Conservation (phyloP, 2,113 vertebrate genomes). For the Felis chaus region DNA sequence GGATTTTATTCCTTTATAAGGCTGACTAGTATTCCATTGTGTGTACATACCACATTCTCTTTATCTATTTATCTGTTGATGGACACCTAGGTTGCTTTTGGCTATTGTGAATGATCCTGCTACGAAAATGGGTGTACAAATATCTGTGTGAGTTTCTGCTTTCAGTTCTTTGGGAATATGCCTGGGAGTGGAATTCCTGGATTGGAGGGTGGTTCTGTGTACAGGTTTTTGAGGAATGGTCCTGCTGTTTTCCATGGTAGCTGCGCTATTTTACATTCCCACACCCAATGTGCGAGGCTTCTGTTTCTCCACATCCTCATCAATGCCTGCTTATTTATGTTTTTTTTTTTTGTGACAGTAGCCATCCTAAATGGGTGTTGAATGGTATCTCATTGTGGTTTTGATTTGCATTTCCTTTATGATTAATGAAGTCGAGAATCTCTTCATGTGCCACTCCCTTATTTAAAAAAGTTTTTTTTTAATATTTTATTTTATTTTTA, state of each 20-base stretch:
- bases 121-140: background rate
- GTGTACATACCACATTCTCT: background rate
- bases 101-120: background rate
- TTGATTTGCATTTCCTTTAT: constrained; percentile 33
- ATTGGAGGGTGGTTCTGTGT: background rate
- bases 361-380: background rate
- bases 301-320: background rate
- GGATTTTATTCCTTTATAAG: background rate
- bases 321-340: background rate
- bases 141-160: background rate
- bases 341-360: background rate
- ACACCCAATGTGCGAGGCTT: background rate
- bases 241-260: background rate
- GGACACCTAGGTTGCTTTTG: background rate
- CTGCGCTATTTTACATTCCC: background rate
- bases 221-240: background rate
- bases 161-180: background rate
- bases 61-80: background rate
- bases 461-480: constrained; percentile 41
- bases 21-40: background rate
- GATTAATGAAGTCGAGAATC: background rate
- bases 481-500: no score
- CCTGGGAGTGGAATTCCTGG: background rate
- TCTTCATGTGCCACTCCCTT: background rate
- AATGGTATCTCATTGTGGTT: background rate